These are phyloP conservation scores for Globia sparganii DNA, from an alignment of 2,888 invertebrate species.

Conservation along the genomic window DNA sequence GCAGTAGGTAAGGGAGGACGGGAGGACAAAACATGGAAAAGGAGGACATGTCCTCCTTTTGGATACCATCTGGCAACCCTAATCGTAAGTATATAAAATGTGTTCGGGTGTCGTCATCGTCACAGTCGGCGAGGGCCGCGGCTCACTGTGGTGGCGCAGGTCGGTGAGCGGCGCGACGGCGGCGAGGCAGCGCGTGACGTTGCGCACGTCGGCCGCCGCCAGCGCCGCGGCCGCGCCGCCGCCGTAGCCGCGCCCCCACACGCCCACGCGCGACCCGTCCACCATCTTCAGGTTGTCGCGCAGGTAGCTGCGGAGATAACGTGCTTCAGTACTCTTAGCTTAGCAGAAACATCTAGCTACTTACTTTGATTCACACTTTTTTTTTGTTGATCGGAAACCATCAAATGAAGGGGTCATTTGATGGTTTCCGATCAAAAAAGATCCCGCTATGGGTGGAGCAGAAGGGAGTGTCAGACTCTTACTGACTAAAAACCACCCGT, in stretches of 20 bases:
- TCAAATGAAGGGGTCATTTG: no score
- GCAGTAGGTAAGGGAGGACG: no score
- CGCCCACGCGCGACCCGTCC: slow-evolving; percentile 94
- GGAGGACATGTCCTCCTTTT: no score
- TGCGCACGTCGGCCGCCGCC: slow-evolving; percentile 93
- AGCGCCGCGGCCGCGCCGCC: slow-evolving; percentile 96
- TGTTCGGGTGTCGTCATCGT: neutral
- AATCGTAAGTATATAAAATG: no score
- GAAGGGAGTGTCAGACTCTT: no score
- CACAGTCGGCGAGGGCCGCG: neutral
- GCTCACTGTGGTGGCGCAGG: slow-evolving; percentile 90
- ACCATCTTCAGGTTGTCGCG: slow-evolving; percentile 95
- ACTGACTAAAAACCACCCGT: no score
- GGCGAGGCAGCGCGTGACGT: slow-evolving; percentile 95
- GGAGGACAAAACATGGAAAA: no score
- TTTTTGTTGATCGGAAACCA: no score
- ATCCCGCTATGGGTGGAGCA: no score
- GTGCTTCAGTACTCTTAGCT: neutral
- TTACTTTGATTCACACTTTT: no score
- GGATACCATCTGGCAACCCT: no score
- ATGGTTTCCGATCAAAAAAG: no score
- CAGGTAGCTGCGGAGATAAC: slow-evolving; percentile 90
- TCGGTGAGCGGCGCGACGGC: slow-evolving; percentile 96
- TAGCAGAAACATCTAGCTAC: neutral
- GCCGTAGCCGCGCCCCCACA: slow-evolving; percentile 97